Evolutionary conservation across 2,888 invertebrate genomes (phyloP).

Genomic region (Carterocephalus palaemon): DNA sequence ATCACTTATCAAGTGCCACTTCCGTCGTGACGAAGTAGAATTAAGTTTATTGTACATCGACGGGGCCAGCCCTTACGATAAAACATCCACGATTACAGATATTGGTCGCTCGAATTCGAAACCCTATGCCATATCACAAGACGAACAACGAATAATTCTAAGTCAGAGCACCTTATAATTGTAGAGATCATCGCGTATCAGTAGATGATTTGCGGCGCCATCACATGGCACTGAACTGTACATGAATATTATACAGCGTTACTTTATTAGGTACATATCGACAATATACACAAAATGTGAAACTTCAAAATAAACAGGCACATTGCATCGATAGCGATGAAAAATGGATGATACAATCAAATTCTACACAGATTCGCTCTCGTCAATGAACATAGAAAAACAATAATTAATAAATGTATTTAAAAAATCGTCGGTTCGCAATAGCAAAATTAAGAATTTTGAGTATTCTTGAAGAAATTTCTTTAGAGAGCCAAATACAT

Average conservation of each 20-base stretch:
- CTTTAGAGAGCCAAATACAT: slow-evolving; percentile 59
- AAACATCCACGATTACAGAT: slow-evolving; percentile 60
- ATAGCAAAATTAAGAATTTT: slow-evolving; percentile 30
- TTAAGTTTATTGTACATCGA: slow-evolving; percentile 38
- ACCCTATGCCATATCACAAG: slow-evolving; percentile 69
- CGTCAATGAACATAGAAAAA: slow-evolving; percentile 6
- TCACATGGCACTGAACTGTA: slow-evolving; percentile 70
- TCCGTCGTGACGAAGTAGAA: slow-evolving; percentile 26
- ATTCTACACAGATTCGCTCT: slow-evolving; percentile 4
- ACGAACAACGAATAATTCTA: slow-evolving; percentile 72
- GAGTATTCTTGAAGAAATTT: slow-evolving; percentile 57
- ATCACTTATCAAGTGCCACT: slow-evolving; percentile 24
- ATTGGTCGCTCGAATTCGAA: slow-evolving; percentile 70
- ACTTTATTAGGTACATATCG: slow-evolving; percentile 65
- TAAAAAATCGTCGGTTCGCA: slow-evolving; percentile 15
- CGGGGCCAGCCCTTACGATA: slow-evolving; percentile 67
- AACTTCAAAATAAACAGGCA: slow-evolving; percentile 54
- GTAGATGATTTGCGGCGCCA: slow-evolving; percentile 63
- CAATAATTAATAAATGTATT: slow-evolving; percentile 20
- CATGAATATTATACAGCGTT: slow-evolving; percentile 68
- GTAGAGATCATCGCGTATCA: slow-evolving; percentile 75
- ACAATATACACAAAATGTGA: slow-evolving; percentile 63
- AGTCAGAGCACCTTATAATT: slow-evolving; percentile 79
- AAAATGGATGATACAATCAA: slow-evolving; percentile 12
- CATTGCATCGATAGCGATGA: slow-evolving; percentile 36